A percentile compares a stretch with the other conserved stretches of the same genome.
Evolutionary conservation across 2,113 vertebrate species (phyloP).

Genomic region (Labeo rohita): DNA sequence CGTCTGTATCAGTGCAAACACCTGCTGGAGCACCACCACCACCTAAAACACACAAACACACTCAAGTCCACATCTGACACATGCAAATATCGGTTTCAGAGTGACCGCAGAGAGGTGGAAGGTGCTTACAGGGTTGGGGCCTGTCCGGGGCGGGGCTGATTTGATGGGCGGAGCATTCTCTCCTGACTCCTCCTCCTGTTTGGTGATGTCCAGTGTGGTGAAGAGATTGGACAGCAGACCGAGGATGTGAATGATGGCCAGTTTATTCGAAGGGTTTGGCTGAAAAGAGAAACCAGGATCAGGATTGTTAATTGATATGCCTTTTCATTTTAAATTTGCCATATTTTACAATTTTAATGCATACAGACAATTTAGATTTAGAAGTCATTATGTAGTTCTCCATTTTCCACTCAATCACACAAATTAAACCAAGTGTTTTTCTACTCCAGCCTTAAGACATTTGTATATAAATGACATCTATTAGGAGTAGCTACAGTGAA

Average conservation of each 20-base stretch:
- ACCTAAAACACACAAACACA: conserved; percentile 77
- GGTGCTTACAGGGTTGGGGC: conserved; percentile 93
- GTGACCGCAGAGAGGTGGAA: background rate
- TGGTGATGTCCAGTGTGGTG: conserved; percentile 95
- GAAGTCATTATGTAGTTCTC: background rate
- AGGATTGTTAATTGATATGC: background rate
- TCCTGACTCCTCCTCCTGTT: conserved; percentile 91
- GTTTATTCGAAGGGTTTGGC: conserved; percentile 97
- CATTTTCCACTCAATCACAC: background rate
- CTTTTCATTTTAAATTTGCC: background rate
- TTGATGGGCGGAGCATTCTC: conserved; percentile 87
- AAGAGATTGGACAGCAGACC: conserved; percentile 97
- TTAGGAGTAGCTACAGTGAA: background rate
- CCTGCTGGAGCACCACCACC: conserved; percentile 96
- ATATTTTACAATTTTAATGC: background rate
- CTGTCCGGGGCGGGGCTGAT: conserved; percentile 85
- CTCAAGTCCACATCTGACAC: background rate
- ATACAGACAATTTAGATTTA: background rate
- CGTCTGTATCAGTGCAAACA: conserved; percentile 98
- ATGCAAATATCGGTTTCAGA: background rate
- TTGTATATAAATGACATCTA: background rate
- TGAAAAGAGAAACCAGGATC: conserved; percentile 67
- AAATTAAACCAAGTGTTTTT: background rate
- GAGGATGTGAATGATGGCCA: conserved; percentile 98
- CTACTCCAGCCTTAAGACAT: background rate